Evolutionary conservation across 2,888 invertebrate genomes (phyloP).

Genomic region (Agriotes lineatus): DNA sequence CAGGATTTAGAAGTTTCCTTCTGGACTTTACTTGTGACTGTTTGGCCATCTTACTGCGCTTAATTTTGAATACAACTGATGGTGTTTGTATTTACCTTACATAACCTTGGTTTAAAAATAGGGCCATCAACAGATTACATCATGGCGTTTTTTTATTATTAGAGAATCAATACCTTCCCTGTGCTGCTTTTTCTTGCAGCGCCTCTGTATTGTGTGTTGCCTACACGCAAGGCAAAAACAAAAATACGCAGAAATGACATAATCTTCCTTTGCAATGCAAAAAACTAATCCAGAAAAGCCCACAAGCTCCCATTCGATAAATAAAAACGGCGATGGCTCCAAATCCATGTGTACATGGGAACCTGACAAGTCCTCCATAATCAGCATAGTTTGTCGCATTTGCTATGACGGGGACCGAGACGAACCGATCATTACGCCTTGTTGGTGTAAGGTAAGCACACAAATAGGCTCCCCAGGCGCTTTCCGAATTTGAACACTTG

Average conservation of each 20-base stretch:
- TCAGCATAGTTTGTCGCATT: slow-evolving; percentile 66
- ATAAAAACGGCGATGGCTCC: slow-evolving; percentile 5
- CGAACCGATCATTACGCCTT: slow-evolving; percentile 67
- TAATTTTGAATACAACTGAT: slow-evolving; percentile 6
- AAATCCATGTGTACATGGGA: slow-evolving; percentile 24
- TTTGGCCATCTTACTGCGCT: slow-evolving; percentile 56
- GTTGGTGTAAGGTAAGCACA: slow-evolving; percentile 67
- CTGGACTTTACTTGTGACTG: slow-evolving; percentile 60
- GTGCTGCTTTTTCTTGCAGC: too few species aligned
- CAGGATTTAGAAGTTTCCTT: slow-evolving; percentile 66
- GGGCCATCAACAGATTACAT: slow-evolving; percentile 9
- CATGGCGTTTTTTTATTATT: background rate
- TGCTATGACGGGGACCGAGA: slow-evolving; percentile 67
- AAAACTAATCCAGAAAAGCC: slow-evolving; percentile 36
- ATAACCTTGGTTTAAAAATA: slow-evolving; percentile 35
- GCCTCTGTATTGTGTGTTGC: slow-evolving; percentile 25
- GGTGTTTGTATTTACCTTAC: slow-evolving; percentile 25
- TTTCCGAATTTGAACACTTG: background rate
- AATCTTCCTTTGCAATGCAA: slow-evolving; percentile 21
- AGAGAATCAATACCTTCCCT: slow-evolving; percentile 4
- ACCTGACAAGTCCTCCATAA: slow-evolving; percentile 53
- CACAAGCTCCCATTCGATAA: slow-evolving; percentile 26
- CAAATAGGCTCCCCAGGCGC: background rate
- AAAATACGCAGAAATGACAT: slow-evolving; percentile 24
- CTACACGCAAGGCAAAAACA: slow-evolving; percentile 22